Percentiles rank a stretch among this genome's conserved stretches.
Conservation (phyloP, 2,888 invertebrate genomes). For the Rhopalosiphum nymphaeae region DNA sequence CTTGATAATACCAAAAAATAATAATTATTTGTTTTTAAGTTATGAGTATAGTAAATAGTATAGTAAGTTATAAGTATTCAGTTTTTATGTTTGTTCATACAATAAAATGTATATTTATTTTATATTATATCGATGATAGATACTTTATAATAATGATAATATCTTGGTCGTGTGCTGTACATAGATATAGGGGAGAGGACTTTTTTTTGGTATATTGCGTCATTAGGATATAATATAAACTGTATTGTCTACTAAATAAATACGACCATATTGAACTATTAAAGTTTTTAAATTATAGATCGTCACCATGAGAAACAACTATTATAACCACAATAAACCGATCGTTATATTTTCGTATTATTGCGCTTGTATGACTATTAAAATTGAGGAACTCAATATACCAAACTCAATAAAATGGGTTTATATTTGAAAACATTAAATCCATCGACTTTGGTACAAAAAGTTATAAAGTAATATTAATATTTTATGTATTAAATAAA, state of each 20-base stretch:
- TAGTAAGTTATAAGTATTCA: too few species aligned
- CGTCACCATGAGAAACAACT: not conserved
- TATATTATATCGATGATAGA: not conserved
- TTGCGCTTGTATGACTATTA: not conserved
- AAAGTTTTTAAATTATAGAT: not conserved
- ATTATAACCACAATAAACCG: not conserved
- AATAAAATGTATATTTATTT: not conserved
- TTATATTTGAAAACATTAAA: not conserved
- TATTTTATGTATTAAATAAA: not conserved
- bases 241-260: not conserved
- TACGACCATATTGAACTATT: not conserved
- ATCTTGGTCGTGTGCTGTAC: not conserved
- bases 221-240: not conserved
- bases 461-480: not conserved
- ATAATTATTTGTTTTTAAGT: not conserved
- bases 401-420: not conserved
- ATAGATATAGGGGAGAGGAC: not conserved
- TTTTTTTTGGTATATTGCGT: not conserved
- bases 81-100: too few species aligned
- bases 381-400: not conserved
- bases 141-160: not conserved
- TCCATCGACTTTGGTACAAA: not conserved
- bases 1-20: too few species aligned
- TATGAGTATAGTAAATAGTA: too few species aligned
- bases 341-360: not conserved